Conservation (phyloP, 2,797 vertebrate genomes). For the Enteromius trimaculatus region DNA sequence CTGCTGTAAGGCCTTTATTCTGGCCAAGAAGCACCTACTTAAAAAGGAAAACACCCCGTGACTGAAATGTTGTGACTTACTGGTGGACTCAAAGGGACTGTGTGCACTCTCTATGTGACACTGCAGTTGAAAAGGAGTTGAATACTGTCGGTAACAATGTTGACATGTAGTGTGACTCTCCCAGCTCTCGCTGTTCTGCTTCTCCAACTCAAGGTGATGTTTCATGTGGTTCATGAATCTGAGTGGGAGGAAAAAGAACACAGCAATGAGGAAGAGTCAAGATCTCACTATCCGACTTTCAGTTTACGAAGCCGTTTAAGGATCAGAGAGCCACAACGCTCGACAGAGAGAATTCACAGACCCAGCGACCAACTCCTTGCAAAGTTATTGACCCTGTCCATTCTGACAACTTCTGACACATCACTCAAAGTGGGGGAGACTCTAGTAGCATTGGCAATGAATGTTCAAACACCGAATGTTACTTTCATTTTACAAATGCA, state of each 20-base stretch:
- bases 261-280: background rate
- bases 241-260: slow-evolving; percentile 36
- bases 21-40: background rate
- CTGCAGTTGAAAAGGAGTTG: slow-evolving; percentile 97
- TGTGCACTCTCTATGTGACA: slow-evolving; percentile 98
- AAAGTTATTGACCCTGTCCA: background rate
- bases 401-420: background rate
- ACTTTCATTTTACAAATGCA: background rate
- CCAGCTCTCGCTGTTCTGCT: slow-evolving; percentile 98
- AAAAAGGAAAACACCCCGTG: background rate
- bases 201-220: slow-evolving; percentile 97
- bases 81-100: slow-evolving; percentile 91
- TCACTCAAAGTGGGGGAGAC: background rate
- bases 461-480: background rate
- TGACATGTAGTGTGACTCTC: slow-evolving; percentile 99
- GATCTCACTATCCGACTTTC: background rate
- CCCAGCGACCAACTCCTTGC: background rate
- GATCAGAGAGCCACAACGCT: background rate
- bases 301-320: background rate
- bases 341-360: background rate
- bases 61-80: slow-evolving; percentile 73
- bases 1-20: background rate
- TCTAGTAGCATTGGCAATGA: background rate
- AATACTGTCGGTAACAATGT: slow-evolving; percentile 97
- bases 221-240: slow-evolving; percentile 99